Evolutionary conservation across 2,797 vertebrate genomes (phyloP), one percentile per base, ranked within the genome.

Genomic region (Lithobates pipiens): DNA sequence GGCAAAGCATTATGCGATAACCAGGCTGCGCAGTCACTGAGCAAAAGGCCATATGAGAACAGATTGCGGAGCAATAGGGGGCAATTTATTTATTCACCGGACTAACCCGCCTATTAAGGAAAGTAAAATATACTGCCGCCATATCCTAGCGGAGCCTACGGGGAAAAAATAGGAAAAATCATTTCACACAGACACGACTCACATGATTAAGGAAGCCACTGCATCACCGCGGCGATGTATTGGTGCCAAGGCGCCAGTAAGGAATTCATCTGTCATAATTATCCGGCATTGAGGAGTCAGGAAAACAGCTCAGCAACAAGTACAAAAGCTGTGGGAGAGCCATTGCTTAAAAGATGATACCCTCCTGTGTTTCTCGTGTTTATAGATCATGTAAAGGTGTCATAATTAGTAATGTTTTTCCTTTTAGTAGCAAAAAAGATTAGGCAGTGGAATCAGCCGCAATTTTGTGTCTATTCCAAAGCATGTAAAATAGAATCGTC

Each of bases 11-110:
- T 25, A 57, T 50, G 75, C 54, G 73, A 77, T 78, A 29, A 39
- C 42, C 42, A 76, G 44, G 21, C 44, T 70, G 25, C 50, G 25
- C 50, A 46, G 11, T 72, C 25, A 65, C 71, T 42, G 68, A 44
- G 23, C 39, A 36, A 44, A 16, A 61, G 34, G 10, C 32, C 10
- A 18, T 23, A 27, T 76, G 63, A 77, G 44, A 71, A 34, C 32
- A 70, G 74, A 84, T 77, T 54, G 82, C 82, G 39, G 44, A 84
- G 46, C 74, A 70, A 57, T 46, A 21, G 67, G 50, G 36, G 46
- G 10, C 76, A 84, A 78, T 63, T 70, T 76, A 69, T 70, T 84
- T 44, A 63, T 78, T 39, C 50, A 42, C 69, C 10, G 32, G 32
- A 27, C 29, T 61, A 63, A 63, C 46, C 65, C 29, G 25, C 50